Percentiles rank a stretch among this genome's conserved stretches.
phyloP scores from a whole-genome alignment of 2,888 invertebrate species.

The Tribolium freemani region DNA sequence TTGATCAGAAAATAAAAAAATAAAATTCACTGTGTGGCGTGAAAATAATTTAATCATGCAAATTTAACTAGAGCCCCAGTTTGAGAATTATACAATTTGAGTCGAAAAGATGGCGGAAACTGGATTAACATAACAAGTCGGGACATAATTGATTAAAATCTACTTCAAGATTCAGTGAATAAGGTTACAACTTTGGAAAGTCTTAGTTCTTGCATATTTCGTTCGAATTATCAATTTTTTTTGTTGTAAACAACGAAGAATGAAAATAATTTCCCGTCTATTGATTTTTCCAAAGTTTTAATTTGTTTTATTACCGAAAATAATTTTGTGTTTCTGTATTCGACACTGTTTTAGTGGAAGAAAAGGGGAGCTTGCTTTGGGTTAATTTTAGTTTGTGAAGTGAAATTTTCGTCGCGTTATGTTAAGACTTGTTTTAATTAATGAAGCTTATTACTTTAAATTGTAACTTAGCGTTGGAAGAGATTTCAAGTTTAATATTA shows the following conservation, averaged over 20 bases:
- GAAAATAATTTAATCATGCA: background rate
- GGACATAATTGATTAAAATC: background rate
- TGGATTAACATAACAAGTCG: background rate
- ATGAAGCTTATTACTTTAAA: background rate
- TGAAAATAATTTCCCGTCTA: too few relatives aligned
- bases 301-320: too few relatives aligned
- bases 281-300: too few relatives aligned
- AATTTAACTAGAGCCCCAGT: background rate
- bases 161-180: background rate
- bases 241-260: background rate
- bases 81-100: background rate
- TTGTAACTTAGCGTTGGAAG: background rate
- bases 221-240: background rate
- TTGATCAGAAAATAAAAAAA: too few relatives aligned
- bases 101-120: background rate
- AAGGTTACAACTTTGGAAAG: background rate
- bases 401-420: too few relatives aligned
- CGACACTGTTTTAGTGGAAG: too few relatives aligned
- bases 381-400: too few relatives aligned
- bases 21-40: too few relatives aligned
- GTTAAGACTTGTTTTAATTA: background rate
- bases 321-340: too few relatives aligned
- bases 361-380: too few relatives aligned
- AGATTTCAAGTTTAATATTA: background rate
- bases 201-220: background rate